These are phyloP conservation scores for Brachystomella parvula DNA, from an alignment of 1,140 invertebrate genomes.

Conservation along the genomic window DNA sequence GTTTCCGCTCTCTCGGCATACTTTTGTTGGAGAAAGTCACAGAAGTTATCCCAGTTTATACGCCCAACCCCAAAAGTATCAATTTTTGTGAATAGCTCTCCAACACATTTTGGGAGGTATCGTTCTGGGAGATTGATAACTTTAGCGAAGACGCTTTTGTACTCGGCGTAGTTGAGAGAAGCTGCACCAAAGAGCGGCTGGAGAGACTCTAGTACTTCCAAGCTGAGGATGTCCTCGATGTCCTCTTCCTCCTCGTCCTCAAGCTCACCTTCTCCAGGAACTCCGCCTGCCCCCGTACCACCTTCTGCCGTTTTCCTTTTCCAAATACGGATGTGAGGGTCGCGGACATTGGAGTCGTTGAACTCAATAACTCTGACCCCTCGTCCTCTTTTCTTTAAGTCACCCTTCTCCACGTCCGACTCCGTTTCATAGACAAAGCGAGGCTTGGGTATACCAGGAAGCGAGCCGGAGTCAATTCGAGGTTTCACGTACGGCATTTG, in stretches of 20 bases:
- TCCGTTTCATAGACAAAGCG: constrained; percentile 17
- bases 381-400: background rate
- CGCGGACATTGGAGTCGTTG: constrained; percentile 14
- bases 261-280: constrained; percentile 9
- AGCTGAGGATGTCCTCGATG: constrained; percentile 15
- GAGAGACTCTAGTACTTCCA: constrained; percentile 20
- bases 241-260: constrained; percentile 18
- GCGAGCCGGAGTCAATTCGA: background rate
- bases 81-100: constrained; percentile 20
- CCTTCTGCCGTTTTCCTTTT: background rate
- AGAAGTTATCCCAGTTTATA: constrained; percentile 24
- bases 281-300: background rate
- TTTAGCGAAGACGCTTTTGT: background rate
- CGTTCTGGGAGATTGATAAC: constrained; percentile 7
- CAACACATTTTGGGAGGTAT: constrained; percentile 7
- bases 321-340: constrained; percentile 16
- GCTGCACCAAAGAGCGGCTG: constrained; percentile 8
- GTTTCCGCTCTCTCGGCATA: constrained; percentile 28
- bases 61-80: constrained; percentile 17
- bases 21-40: constrained; percentile 23
- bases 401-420: constrained; percentile 6
- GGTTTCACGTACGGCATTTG: constrained; percentile 1
- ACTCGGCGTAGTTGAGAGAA: constrained; percentile 15
- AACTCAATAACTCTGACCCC: constrained; percentile 13
- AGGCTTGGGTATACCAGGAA: constrained; percentile 14